phyloP scores from a whole-genome alignment of 2,888 invertebrate species.

The Dynastes grantii region DNA sequence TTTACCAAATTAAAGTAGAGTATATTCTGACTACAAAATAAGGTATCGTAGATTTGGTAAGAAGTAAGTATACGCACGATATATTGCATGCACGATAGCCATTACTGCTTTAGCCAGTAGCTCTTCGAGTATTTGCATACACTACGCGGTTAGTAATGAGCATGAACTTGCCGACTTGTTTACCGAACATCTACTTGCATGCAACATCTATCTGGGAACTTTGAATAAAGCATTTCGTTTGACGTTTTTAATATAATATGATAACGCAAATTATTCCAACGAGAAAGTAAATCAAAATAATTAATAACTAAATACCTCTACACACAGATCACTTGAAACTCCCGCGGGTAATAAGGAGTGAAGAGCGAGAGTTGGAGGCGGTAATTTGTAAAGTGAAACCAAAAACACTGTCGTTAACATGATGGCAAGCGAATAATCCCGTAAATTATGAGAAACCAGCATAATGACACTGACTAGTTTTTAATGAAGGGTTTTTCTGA shows the following conservation, averaged over 20 bases:
- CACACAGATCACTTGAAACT: conserved; percentile 5
- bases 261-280: conserved; percentile 19
- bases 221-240: conserved; percentile 47
- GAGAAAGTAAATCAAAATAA: conserved; percentile 38
- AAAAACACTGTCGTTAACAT: conserved; percentile 39
- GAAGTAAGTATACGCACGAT: conserved; percentile 28
- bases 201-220: conserved; percentile 50
- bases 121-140: conserved; percentile 56
- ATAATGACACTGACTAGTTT: conserved; percentile 62
- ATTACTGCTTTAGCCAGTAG: conserved; percentile 55
- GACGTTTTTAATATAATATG: conserved; percentile 23
- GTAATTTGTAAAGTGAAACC: conserved; percentile 39
- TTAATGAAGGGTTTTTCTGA: conserved; percentile 60
- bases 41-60: conserved; percentile 26
- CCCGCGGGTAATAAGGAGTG: neutral
- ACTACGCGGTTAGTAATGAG: conserved; percentile 53
- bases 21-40: conserved; percentile 12
- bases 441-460: conserved; percentile 60
- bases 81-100: conserved; percentile 55
- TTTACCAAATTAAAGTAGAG: conserved; percentile 9
- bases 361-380: neutral
- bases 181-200: conserved; percentile 33
- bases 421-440: conserved; percentile 53
- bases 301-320: conserved; percentile 21
- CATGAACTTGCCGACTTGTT: conserved; percentile 55